These are phyloP conservation scores for Atrichornis clamosus DNA, from an alignment of 2,113 vertebrate genomes.

Conservation along the genomic window DNA sequence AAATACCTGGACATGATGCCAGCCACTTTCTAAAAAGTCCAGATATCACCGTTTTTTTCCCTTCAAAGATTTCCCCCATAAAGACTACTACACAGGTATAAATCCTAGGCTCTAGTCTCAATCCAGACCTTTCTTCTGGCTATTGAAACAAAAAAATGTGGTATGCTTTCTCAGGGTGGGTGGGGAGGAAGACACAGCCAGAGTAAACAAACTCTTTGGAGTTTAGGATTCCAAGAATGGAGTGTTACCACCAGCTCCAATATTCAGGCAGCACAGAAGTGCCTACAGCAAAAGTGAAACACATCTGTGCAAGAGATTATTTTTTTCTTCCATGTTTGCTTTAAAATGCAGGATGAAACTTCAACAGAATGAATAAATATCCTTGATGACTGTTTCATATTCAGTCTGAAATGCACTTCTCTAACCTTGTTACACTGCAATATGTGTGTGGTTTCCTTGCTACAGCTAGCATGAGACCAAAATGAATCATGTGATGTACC, in stretches of 20 bases:
- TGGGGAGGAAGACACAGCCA: background rate
- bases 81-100: background rate
- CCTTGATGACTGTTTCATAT: background rate
- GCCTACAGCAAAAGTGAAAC: background rate
- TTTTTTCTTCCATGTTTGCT: background rate
- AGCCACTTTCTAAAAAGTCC: background rate
- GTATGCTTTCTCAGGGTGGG: background rate
- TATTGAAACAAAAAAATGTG: background rate
- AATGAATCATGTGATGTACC: background rate
- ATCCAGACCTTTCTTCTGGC: background rate
- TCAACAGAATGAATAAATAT: background rate
- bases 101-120: background rate
- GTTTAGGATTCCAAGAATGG: background rate
- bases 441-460: conserved; percentile 13
- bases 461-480: conserved; percentile 32
- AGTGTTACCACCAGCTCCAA: background rate
- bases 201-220: background rate
- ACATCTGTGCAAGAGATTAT: background rate
- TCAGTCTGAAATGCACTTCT: background rate
- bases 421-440: background rate
- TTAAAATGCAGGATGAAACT: background rate
- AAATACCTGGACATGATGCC: background rate
- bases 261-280: background rate
- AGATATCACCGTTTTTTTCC: background rate
- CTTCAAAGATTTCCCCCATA: background rate